Conservation (phyloP, 2,888 invertebrate genomes). For the Apodemia mormo region DNA sequence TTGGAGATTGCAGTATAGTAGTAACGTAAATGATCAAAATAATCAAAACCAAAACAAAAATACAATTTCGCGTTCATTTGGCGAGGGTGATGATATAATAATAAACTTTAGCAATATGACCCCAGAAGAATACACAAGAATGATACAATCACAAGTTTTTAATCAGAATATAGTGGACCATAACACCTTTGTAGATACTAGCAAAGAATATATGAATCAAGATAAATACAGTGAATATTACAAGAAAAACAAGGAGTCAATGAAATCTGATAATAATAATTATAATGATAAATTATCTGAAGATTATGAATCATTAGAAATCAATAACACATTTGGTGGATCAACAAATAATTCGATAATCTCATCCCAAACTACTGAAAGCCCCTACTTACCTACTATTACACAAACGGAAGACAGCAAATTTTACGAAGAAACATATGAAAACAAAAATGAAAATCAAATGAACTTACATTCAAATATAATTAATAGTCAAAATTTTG, state of each 20-base stretch:
- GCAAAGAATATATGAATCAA: slow-evolving; percentile 3
- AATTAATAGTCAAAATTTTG: slow-evolving; percentile 53
- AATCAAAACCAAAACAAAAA: slow-evolving; percentile 59
- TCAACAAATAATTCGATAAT: background rate
- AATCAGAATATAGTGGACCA: slow-evolving; percentile 43
- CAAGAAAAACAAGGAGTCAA: background rate
- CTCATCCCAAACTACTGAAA: background rate
- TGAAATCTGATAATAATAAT: background rate
- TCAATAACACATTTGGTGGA: background rate
- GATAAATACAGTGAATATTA: background rate
- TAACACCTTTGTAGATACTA: slow-evolving; percentile 32
- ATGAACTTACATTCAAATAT: slow-evolving; percentile 43
- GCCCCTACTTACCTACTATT: background rate
- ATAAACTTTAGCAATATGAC: slow-evolving; percentile 74
- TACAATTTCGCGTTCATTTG: slow-evolving; percentile 69
- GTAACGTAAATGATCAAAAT: slow-evolving; percentile 49
- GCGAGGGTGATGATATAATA: slow-evolving; percentile 65
- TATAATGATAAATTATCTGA: background rate
- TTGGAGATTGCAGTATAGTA: slow-evolving; percentile 75
- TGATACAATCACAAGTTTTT: slow-evolving; percentile 57
- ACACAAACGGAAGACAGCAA: slow-evolving; percentile 6
- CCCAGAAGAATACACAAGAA: slow-evolving; percentile 64
- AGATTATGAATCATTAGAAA: background rate
- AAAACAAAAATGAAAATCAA: slow-evolving; percentile 22
- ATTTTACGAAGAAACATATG: slow-evolving; percentile 26